phyloP scores from a whole-genome alignment of 2,888 invertebrate species.

The Fragum fragum region DNA sequence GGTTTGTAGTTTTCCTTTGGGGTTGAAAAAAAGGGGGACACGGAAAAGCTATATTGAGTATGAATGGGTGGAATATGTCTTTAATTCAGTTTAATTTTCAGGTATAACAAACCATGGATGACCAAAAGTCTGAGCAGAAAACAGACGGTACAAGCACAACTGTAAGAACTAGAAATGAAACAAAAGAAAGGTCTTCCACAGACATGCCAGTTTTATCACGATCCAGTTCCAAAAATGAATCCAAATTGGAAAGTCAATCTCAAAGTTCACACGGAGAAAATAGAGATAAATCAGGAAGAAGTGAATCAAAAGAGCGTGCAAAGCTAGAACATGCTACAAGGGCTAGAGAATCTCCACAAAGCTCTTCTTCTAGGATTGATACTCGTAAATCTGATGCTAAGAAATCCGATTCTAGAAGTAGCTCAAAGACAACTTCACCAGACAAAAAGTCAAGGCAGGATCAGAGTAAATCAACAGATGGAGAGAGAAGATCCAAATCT shows the following conservation, averaged over 20 bases:
- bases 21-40: too few species aligned
- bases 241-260: conserved; percentile 24
- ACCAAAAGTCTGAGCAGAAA: neutral
- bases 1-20: too few species aligned
- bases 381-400: conserved; percentile 49
- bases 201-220: conserved; percentile 59
- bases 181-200: conserved; percentile 5
- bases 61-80: neutral
- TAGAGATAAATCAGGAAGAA: conserved; percentile 42
- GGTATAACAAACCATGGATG: conserved; percentile 4
- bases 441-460: conserved; percentile 55
- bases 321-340: conserved; percentile 47
- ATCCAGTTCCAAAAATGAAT: conserved; percentile 46
- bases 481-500: conserved; percentile 49
- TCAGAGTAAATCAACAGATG: conserved; percentile 32
- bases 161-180: conserved; percentile 8
- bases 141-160: conserved; percentile 1
- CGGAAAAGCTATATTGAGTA: too few species aligned
- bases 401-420: conserved; percentile 47
- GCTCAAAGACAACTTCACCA: conserved; percentile 51
- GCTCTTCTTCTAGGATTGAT: conserved; percentile 36
- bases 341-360: conserved; percentile 47
- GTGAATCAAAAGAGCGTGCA: conserved; percentile 50
- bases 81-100: neutral
- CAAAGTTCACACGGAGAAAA: conserved; percentile 36